Conservation (phyloP, 2,888 invertebrate species). For the Meghimatium bilineatum region DNA sequence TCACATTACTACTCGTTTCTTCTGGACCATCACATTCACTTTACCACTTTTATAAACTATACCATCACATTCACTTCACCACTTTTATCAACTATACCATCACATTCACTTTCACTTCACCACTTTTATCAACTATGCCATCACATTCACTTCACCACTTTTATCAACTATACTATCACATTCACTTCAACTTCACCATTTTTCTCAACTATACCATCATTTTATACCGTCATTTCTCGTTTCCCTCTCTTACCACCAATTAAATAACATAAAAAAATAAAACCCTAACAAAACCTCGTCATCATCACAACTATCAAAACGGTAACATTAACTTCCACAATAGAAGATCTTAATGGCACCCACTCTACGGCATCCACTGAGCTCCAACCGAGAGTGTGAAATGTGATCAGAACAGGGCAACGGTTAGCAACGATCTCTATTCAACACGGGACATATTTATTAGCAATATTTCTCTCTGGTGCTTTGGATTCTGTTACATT, state of each 20-base stretch:
- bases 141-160: too few relatives aligned
- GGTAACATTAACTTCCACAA: slow-evolving; percentile 8
- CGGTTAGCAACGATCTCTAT: neutral
- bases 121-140: too few relatives aligned
- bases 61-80: too few relatives aligned
- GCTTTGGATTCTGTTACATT: slow-evolving; percentile 5
- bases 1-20: too few relatives aligned
- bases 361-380: neutral
- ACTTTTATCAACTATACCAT: too few relatives aligned
- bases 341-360: slow-evolving; percentile 2
- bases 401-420: neutral
- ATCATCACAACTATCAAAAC: neutral
- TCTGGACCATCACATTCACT: too few relatives aligned
- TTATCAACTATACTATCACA: too few relatives aligned
- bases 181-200: too few relatives aligned
- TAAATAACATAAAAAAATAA: neutral
- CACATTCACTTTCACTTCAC: too few relatives aligned
- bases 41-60: too few relatives aligned
- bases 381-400: neutral
- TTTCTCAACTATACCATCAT: too few relatives aligned
- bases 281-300: neutral
- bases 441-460: neutral
- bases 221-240: too few relatives aligned
- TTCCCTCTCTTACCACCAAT: neutral
- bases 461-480: neutral